Evolutionary conservation across 2,888 invertebrate genomes (phyloP).

Genomic region (Clunio marinus): DNA sequence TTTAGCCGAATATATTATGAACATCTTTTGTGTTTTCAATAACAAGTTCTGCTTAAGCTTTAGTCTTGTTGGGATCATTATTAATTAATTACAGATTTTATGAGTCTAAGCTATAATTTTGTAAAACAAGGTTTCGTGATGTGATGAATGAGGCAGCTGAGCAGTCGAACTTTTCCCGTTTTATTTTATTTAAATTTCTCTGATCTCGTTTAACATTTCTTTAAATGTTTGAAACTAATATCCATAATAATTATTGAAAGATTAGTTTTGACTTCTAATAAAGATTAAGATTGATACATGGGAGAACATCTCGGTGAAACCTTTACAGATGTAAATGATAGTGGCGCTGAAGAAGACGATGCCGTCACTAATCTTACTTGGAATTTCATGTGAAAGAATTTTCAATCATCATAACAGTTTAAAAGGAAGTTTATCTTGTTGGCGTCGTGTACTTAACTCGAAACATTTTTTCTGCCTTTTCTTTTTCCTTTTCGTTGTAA

Average conservation of each 20-base stretch:
- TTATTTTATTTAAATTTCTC: conserved; percentile 14
- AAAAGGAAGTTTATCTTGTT: conserved; percentile 15
- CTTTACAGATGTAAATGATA: neutral
- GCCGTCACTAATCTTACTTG: neutral
- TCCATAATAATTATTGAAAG: conserved; percentile 8
- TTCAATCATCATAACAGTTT: conserved; percentile 23
- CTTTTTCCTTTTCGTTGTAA: no score
- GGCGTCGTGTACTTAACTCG: no score
- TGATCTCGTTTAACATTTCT: neutral
- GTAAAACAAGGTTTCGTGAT: conserved; percentile 1
- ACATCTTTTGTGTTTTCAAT: no score
- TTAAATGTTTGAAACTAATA: neutral
- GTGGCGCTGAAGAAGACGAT: neutral
- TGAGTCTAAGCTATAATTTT: neutral
- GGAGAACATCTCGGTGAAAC: no score
- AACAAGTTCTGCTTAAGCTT: no score
- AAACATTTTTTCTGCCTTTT: no score
- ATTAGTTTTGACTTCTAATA: neutral
- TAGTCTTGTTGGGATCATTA: neutral
- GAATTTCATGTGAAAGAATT: conserved; percentile 15
- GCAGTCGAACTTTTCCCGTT: neutral
- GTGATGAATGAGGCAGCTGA: conserved; percentile 28
- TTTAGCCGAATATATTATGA: no score
- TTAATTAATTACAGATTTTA: conserved; percentile 23
- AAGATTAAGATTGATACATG: conserved; percentile 14